Conservation (phyloP, 2,888 invertebrate genomes). For the Ligdia adustata region DNA sequence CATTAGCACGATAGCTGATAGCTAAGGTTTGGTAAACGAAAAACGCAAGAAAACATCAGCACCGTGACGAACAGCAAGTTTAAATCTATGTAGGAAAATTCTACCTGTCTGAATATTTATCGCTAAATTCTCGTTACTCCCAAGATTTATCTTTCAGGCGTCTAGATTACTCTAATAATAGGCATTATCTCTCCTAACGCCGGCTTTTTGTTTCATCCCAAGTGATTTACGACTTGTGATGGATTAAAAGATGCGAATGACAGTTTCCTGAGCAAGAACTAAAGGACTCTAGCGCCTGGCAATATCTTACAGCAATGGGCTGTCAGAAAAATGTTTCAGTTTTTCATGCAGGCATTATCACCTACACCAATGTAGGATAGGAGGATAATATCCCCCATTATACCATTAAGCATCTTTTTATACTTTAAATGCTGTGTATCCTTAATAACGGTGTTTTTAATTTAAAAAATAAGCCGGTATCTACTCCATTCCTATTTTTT, state of each 20-base stretch:
- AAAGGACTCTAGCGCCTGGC: constrained; percentile 9
- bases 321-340: background rate
- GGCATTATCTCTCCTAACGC: constrained; percentile 4
- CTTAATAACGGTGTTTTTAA: too few relatives aligned
- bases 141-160: constrained; percentile 1
- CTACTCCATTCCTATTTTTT: too few relatives aligned
- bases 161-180: background rate
- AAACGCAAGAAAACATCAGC: too few relatives aligned
- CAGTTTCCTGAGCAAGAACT: constrained; percentile 10
- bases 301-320: constrained; percentile 6
- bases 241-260: constrained; percentile 12
- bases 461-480: too few relatives aligned
- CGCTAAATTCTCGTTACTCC: background rate
- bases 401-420: too few relatives aligned
- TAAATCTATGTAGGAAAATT: too few relatives aligned
- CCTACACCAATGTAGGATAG: background rate
- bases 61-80: too few relatives aligned
- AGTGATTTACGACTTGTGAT: constrained; percentile 17
- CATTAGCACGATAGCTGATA: too few relatives aligned
- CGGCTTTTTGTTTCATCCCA: constrained; percentile 13
- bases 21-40: too few relatives aligned
- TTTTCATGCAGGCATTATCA: constrained; percentile 5
- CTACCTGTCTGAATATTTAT: too few relatives aligned
- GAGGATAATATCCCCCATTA: too few relatives aligned
- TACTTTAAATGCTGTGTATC: too few relatives aligned